These are phyloP conservation scores for Gandaritis pyraliata DNA, from an alignment of 2,888 invertebrate genomes.

Conservation along the genomic window DNA sequence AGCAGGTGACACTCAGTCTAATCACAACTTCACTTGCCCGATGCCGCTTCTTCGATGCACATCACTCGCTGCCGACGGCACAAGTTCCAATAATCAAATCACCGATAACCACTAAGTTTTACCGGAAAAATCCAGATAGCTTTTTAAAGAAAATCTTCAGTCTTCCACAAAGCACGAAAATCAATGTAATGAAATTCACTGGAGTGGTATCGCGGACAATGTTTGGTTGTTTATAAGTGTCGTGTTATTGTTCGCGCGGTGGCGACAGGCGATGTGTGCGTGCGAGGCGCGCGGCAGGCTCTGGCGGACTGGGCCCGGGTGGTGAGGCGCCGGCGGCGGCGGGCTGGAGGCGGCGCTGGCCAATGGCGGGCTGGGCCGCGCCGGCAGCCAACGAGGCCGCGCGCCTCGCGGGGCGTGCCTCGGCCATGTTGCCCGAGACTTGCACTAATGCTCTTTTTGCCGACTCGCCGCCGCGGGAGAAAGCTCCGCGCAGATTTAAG, in stretches of 20 bases:
- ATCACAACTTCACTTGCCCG: slow-evolving; percentile 12
- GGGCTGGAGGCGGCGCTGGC: slow-evolving; percentile 54
- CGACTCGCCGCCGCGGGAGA: slow-evolving; percentile 74
- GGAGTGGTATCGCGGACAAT: slow-evolving; percentile 25
- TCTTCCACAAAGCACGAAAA: slow-evolving; percentile 11
- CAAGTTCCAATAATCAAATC: slow-evolving; percentile 16
- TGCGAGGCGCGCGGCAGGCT: slow-evolving; percentile 49
- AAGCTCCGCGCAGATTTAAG: slow-evolving; percentile 83
- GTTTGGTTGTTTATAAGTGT: slow-evolving; percentile 35
- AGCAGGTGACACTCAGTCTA: slow-evolving; percentile 8
- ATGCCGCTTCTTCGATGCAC: slow-evolving; percentile 6
- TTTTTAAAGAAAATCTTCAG: not conserved
- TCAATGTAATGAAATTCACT: slow-evolving; percentile 22
- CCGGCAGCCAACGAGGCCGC: slow-evolving; percentile 56
- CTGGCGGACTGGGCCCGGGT: slow-evolving; percentile 42
- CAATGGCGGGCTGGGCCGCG: slow-evolving; percentile 51
- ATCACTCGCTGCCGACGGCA: slow-evolving; percentile 29
- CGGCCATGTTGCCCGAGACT: slow-evolving; percentile 71
- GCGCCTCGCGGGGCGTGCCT: slow-evolving; percentile 69
- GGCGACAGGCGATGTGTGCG: slow-evolving; percentile 38
- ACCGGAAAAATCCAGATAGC: not conserved
- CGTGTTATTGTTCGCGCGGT: slow-evolving; percentile 39
- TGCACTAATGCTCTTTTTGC: slow-evolving; percentile 81
- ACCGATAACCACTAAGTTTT: slow-evolving; percentile 5
- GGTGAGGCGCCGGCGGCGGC: slow-evolving; percentile 44